These are phyloP conservation scores for Fragariocoptes setiger DNA, from an alignment of 1,140 invertebrate species.

Conservation along the genomic window DNA sequence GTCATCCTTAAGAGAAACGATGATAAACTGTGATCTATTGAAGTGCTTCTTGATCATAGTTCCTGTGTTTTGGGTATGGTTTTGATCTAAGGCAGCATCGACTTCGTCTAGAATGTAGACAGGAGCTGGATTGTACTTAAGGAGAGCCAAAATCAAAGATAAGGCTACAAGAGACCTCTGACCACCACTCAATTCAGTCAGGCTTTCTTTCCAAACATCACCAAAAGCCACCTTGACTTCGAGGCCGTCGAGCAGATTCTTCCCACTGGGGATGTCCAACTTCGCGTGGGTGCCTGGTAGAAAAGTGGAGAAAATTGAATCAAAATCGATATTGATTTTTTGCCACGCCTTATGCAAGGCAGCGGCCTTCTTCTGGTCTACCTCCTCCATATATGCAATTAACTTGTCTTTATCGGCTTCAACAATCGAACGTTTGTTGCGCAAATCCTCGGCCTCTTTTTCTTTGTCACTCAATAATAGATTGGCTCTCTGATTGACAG, in stretches of 20 bases:
- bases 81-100: constrained; percentile 86
- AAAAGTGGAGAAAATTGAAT: constrained; percentile 70
- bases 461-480: constrained; percentile 11
- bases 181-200: constrained; percentile 79
- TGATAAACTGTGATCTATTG: constrained; percentile 76
- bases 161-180: constrained; percentile 82
- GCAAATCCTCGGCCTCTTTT: constrained; percentile 24
- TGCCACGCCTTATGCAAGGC: constrained; percentile 45
- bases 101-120: constrained; percentile 97
- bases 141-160: constrained; percentile 76
- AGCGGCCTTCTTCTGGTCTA: constrained; percentile 60
- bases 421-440: constrained; percentile 48
- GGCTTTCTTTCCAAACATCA: constrained; percentile 73
- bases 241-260: constrained; percentile 43
- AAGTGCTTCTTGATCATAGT: constrained; percentile 79
- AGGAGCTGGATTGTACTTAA: constrained; percentile 87
- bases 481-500: constrained; percentile 41
- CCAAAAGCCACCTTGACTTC: constrained; percentile 54
- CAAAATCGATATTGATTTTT: constrained; percentile 46
- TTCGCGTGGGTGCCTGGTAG: constrained; percentile 60
- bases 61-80: constrained; percentile 95
- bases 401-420: constrained; percentile 53
- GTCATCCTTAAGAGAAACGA: constrained; percentile 93
- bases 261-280: constrained; percentile 38
- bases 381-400: constrained; percentile 40